Base-by-base conservation (phyloP, 2,797 vertebrate genomes). In the Heterohyrax brucei region DNA sequence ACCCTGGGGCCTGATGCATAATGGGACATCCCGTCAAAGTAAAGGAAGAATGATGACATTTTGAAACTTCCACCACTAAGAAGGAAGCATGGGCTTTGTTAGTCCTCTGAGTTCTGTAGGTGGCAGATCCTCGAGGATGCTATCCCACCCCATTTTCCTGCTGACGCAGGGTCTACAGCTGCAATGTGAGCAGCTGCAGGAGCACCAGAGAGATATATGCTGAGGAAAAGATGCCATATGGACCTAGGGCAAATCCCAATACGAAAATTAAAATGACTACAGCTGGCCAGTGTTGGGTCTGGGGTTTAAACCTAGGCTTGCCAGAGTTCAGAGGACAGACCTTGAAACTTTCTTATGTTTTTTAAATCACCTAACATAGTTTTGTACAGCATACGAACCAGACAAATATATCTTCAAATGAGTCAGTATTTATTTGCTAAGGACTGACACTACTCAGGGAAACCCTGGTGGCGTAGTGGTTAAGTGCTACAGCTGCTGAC, bases 181-280 rank as follows among this genome's bases (percentile, higher is more conserved):
- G 48, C 48, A 59, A 39, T 79, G 2, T 46, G 73, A 89, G 22
- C 48, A 48, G 10, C 12, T 3, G 10, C 10, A 21, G 13, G 13
- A 87, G 26, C 28, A 59, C 7, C 18, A 66, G 13, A 56, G 1
- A 28, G 28, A 44, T 44, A 16, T 92, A 12, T 9, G n/a, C 6
- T 73, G 28, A 78, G 48, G 83, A 28, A 62, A 80, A 83, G 21
- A 33, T 70, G 28, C 19, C 21, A 39, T 72, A 24, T 28, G 48
- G 39, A 39, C n/a, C 62, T 56, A 85, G 24, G 48, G 50, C 2
- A 90, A 68, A 7, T 18, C 7, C 19, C n/a, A 82, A 8, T 14
- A 68, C 64, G 22, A 80, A 92, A 88, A 85, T 82, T 28, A 85
- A 83, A 93, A 79, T 13, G 46, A 61, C n/a, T 39, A 77, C 9